phyloP scores from a whole-genome alignment of 2,888 invertebrate genomes.

The Agrochola lota region DNA sequence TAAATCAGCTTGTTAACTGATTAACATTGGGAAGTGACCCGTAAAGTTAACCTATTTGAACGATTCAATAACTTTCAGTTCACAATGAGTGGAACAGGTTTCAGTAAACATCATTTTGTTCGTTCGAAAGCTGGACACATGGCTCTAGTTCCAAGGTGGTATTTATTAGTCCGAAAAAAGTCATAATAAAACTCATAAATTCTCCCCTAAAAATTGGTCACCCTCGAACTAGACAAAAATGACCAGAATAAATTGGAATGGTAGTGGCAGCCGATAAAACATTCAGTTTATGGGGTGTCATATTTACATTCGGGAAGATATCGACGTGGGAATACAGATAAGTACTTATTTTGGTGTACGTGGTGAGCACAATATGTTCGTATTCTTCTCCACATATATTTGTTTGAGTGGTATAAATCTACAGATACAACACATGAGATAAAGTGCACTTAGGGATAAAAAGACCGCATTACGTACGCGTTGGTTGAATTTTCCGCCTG shows the following conservation, averaged over 20 bases:
- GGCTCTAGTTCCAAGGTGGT: slow-evolving; percentile 74
- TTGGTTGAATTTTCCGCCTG: slow-evolving; percentile 48
- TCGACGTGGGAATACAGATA: slow-evolving; percentile 86
- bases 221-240: slow-evolving; percentile 89
- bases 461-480: slow-evolving; percentile 48
- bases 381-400: slow-evolving; percentile 62
- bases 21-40: slow-evolving; percentile 53
- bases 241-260: slow-evolving; percentile 90
- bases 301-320: slow-evolving; percentile 89
- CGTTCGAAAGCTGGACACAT: slow-evolving; percentile 65
- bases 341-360: slow-evolving; percentile 74
- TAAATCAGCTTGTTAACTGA: slow-evolving; percentile 57
- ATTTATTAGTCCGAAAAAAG: slow-evolving; percentile 82
- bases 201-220: slow-evolving; percentile 88
- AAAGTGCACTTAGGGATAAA: slow-evolving; percentile 43
- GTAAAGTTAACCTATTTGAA: slow-evolving; percentile 48
- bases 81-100: slow-evolving; percentile 56
- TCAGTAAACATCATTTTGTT: slow-evolving; percentile 60
- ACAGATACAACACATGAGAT: slow-evolving; percentile 40
- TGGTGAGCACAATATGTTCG: slow-evolving; percentile 72
- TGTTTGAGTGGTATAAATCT: slow-evolving; percentile 55
- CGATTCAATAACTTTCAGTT: slow-evolving; percentile 52
- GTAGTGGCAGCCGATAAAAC: slow-evolving; percentile 89
- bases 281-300: slow-evolving; percentile 90
- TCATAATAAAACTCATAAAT: slow-evolving; percentile 85